Conservation (phyloP, 2,113 vertebrate species). For the Poeciliopsis occidentalis region DNA sequence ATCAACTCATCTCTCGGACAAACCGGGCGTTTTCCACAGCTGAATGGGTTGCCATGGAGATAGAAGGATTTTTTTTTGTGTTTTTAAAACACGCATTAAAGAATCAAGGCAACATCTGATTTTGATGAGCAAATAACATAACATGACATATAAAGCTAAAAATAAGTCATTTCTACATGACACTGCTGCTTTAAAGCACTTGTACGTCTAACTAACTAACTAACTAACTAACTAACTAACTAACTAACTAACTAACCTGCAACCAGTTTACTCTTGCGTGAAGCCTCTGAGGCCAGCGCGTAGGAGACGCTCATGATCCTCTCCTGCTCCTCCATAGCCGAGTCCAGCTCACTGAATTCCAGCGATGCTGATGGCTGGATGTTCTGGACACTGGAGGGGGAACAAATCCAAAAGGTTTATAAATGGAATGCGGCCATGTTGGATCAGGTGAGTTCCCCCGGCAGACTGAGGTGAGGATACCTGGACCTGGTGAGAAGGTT, state of each 20-base stretch:
- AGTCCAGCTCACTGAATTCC: constrained; percentile 84
- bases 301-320: constrained; percentile 92
- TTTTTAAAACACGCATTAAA: too few species aligned
- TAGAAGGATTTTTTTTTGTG: too few species aligned
- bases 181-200: too few species aligned
- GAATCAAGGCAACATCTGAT: too few species aligned
- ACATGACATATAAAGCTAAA: too few species aligned
- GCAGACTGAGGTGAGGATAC: constrained; percentile 59
- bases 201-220: too few species aligned
- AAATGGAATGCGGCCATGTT: background rate
- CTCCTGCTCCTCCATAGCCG: constrained; percentile 89
- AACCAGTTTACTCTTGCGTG: constrained; percentile 91
- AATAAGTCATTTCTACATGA: too few species aligned
- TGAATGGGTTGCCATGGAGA: too few species aligned
- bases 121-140: too few species aligned
- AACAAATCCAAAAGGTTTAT: background rate
- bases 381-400: constrained; percentile 81
- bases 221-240: too few species aligned
- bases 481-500: constrained; percentile 90
- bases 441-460: background rate
- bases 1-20: too few species aligned
- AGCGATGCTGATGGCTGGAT: constrained; percentile 76
- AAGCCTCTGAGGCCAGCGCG: constrained; percentile 91
- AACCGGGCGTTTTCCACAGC: too few species aligned
- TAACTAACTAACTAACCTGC: constrained; percentile 82